Evolutionary conservation across 2,113 vertebrate species (phyloP).

Genomic region (Epinephelus fuscoguttatus): DNA sequence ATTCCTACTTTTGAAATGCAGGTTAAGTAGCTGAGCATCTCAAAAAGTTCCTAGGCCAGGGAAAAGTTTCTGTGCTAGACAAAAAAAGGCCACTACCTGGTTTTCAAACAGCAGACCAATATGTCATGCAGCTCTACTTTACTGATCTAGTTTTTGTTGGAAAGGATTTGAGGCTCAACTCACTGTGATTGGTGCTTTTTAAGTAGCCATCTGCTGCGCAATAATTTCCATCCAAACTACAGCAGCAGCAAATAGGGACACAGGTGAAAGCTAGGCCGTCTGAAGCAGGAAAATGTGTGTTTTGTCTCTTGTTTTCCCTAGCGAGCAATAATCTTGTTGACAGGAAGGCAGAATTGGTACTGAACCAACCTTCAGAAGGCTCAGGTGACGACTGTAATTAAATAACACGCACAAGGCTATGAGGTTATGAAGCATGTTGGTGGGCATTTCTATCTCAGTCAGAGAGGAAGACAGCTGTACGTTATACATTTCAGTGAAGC

Average conservation of each 20-base stretch:
- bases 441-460: not conserved
- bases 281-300: conserved; percentile 20
- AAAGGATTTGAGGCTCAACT: conserved; percentile 19
- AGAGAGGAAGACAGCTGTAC: not conserved
- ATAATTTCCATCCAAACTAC: conserved; percentile 31
- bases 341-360: not conserved
- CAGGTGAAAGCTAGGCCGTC: conserved; percentile 8
- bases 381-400: conserved; percentile 6
- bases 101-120: not conserved
- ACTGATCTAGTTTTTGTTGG: not conserved
- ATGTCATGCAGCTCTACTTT: conserved; percentile 7
- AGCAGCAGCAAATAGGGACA: conserved; percentile 15
- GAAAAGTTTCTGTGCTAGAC: not conserved
- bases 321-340: conserved; percentile 65
- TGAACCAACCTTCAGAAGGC: conserved; percentile 3
- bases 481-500: conserved; percentile 2
- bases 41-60: not conserved
- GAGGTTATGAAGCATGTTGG: not conserved
- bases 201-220: conserved; percentile 21
- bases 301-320: conserved; percentile 40
- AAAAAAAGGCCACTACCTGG: not conserved
- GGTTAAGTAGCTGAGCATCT: not conserved
- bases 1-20: not conserved
- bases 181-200: conserved; percentile 35
- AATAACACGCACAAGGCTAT: conserved; percentile 17